Evolutionary conservation across 2,113 vertebrate species (phyloP).

Genomic region (Chamaea fasciata): DNA sequence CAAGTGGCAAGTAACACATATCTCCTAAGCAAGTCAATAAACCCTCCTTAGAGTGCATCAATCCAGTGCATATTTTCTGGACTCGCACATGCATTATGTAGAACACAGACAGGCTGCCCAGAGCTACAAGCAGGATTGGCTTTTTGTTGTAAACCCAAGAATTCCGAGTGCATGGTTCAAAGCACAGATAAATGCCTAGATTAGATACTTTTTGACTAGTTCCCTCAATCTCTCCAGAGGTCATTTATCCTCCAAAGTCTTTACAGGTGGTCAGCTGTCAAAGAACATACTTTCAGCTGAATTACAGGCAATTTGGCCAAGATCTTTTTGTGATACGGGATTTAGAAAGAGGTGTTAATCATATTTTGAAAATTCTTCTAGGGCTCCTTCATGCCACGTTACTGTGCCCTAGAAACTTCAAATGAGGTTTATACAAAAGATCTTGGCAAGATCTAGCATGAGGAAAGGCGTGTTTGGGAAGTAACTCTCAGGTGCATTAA

Average conservation of each 20-base stretch:
- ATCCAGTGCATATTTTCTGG: neutral
- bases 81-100: neutral
- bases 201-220: neutral
- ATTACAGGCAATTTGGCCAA: neutral
- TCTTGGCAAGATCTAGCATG: constrained; percentile 35
- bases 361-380: constrained; percentile 15
- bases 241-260: neutral
- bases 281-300: constrained; percentile 4
- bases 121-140: neutral
- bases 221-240: neutral
- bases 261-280: constrained; percentile 20
- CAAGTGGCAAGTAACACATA: neutral
- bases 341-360: constrained; percentile 21
- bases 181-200: constrained; percentile 14
- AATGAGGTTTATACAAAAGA: constrained; percentile 35
- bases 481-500: constrained; percentile 48
- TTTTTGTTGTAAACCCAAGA: neutral
- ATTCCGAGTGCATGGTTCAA: neutral
- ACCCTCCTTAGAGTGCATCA: neutral
- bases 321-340: neutral
- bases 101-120: neutral
- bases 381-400: neutral
- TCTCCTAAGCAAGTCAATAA: neutral
- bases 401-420: constrained; percentile 39
- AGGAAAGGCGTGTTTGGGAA: constrained; percentile 25